Conservation (phyloP, 2,888 invertebrate species). For the Pollenia labialis region DNA sequence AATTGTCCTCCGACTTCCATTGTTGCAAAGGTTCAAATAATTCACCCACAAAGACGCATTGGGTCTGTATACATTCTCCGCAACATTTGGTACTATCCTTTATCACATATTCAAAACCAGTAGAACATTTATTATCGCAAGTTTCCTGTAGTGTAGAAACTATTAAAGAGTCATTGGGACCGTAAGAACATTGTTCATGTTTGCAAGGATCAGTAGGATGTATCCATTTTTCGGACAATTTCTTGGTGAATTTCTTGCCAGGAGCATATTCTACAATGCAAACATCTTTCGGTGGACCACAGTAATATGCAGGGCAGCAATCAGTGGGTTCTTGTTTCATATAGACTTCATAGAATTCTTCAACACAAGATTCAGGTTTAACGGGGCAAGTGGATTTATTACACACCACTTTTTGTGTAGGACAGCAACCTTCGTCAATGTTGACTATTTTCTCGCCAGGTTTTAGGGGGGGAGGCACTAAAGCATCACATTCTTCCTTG, state of each 20-base stretch:
- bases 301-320: constrained; percentile 89
- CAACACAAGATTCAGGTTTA: constrained; percentile 83
- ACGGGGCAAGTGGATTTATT: constrained; percentile 87
- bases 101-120: constrained; percentile 86
- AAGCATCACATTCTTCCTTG: constrained; percentile 87
- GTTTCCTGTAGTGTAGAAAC: constrained; percentile 77
- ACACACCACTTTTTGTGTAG: constrained; percentile 86
- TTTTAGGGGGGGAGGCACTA: constrained; percentile 84
- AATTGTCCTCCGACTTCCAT: constrained; percentile 88
- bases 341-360: constrained; percentile 86
- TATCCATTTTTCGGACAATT: constrained; percentile 84
- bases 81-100: constrained; percentile 85
- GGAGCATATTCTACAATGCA: constrained; percentile 81
- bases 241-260: constrained; percentile 80
- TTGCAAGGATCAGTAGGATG: constrained; percentile 84
- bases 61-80: constrained; percentile 87
- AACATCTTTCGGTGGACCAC: constrained; percentile 84
- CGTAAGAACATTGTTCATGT: constrained; percentile 80
- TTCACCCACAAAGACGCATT: constrained; percentile 85
- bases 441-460: constrained; percentile 87
- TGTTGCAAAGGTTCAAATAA: constrained; percentile 85
- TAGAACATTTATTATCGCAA: constrained; percentile 79
- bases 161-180: constrained; percentile 79
- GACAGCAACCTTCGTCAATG: constrained; percentile 90
- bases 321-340: constrained; percentile 81